Percentiles rank a stretch among this genome's conserved stretches.
Evolutionary conservation across 2,797 vertebrate genomes (phyloP).

Genomic region (Aselliscus stoliczkanus): DNA sequence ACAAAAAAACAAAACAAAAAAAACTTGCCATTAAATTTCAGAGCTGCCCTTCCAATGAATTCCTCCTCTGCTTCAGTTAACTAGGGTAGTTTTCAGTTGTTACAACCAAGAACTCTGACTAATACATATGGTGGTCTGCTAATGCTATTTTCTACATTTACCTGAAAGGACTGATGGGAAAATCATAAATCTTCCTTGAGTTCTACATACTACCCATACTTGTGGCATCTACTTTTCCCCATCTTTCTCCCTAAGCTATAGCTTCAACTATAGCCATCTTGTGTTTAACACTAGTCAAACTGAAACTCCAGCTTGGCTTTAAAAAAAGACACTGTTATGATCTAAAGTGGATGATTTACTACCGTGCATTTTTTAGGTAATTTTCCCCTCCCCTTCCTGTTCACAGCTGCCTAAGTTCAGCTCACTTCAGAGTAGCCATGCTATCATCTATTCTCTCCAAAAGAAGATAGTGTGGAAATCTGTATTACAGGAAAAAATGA

Average conservation of each 20-base stretch:
- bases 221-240: neutral
- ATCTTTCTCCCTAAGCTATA: neutral
- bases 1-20: no score
- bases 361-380: neutral
- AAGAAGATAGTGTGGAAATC: neutral
- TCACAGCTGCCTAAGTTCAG: neutral
- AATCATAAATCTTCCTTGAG: neutral
- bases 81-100: neutral
- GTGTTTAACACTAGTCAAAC: neutral
- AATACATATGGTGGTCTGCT: neutral
- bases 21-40: no score
- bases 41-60: neutral
- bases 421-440: rapidly evolving
- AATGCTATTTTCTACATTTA: neutral
- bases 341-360: neutral
- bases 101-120: neutral
- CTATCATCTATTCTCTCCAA: neutral
- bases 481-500: neutral
- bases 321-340: neutral
- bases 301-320: neutral
- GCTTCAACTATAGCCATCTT: neutral
- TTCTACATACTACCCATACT: neutral
- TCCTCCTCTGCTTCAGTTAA: neutral
- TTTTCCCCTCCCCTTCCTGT: neutral
- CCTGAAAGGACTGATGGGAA: neutral